A percentile compares a stretch with the other conserved stretches of the same genome.
phyloP scores from a whole-genome alignment of 2,113 vertebrate species.

The Pluvialis apricaria region DNA sequence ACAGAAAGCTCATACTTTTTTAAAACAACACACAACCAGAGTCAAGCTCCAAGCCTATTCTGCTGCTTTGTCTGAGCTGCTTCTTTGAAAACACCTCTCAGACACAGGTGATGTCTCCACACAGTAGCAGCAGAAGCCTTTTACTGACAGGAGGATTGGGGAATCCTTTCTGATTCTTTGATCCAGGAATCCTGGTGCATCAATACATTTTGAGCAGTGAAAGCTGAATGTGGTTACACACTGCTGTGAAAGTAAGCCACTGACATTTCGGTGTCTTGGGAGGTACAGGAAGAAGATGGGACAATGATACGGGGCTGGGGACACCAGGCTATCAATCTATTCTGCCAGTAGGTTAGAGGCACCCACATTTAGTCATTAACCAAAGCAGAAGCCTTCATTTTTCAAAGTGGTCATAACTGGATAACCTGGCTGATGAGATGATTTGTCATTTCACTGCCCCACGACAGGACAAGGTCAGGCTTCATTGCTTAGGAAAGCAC shows the following conservation, averaged over 20 bases:
- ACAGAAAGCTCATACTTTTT: not conserved
- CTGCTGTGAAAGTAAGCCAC: not conserved
- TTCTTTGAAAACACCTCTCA: not conserved
- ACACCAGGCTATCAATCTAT: conserved; percentile 38
- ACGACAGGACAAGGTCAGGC: conserved; percentile 58
- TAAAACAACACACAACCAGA: not conserved
- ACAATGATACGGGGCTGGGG: not conserved
- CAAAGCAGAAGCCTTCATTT: conserved; percentile 64
- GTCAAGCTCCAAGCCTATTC: not conserved
- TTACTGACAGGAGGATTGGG: not conserved
- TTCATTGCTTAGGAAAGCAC: conserved; percentile 52
- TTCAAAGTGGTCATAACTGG: conserved; percentile 64
- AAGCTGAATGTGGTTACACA: not conserved
- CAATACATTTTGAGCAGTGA: not conserved
- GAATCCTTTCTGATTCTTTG: not conserved
- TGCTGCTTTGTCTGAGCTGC: not conserved
- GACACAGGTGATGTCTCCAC: not conserved
- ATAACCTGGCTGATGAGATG: conserved; percentile 63
- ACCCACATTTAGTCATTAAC: conserved; percentile 55
- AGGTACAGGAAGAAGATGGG: not conserved
- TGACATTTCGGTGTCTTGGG: not conserved
- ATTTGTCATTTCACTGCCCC: conserved; percentile 62
- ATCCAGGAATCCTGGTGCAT: not conserved
- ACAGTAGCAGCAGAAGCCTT: not conserved
- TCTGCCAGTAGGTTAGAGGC: conserved; percentile 12